These are phyloP conservation scores for Drosophila conformis DNA, from an alignment of 2,888 invertebrate genomes.

Conservation along the genomic window DNA sequence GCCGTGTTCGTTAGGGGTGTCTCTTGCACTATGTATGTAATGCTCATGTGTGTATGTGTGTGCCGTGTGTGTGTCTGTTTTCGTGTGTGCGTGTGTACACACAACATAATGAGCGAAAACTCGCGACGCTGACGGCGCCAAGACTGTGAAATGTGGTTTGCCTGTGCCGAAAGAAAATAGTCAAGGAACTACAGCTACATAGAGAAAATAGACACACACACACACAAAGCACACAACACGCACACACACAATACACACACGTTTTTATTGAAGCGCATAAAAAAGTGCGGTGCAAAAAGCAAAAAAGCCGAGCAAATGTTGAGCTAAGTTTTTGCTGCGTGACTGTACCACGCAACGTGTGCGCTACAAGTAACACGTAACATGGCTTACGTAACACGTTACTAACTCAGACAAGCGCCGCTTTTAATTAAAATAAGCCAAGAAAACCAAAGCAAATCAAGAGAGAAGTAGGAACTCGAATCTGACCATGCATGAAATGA, in stretches of 20 bases:
- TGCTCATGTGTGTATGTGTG: background rate
- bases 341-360: slow-evolving; percentile 46
- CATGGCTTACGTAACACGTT: background rate
- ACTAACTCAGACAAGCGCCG: background rate
- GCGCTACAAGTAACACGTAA: background rate
- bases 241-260: background rate
- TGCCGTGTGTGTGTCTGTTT: background rate
- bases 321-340: slow-evolving; percentile 33
- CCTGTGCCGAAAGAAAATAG: slow-evolving; percentile 23
- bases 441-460: slow-evolving; percentile 12
- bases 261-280: slow-evolving; percentile 37
- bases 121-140: slow-evolving; percentile 49
- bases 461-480: background rate
- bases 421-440: slow-evolving; percentile 18
- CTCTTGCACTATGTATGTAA: background rate
- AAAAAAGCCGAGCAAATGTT: slow-evolving; percentile 5
- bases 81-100: background rate
- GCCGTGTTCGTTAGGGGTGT: slow-evolving; percentile 1
- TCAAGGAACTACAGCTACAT: slow-evolving; percentile 35
- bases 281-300: background rate
- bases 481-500: no score
- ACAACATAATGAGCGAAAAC: slow-evolving; percentile 51
- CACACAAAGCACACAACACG: background rate
- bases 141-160: slow-evolving; percentile 43
- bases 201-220: background rate